phyloP scores from a whole-genome alignment of 2,113 vertebrate genomes.

The Anthoscopus minutus region DNA sequence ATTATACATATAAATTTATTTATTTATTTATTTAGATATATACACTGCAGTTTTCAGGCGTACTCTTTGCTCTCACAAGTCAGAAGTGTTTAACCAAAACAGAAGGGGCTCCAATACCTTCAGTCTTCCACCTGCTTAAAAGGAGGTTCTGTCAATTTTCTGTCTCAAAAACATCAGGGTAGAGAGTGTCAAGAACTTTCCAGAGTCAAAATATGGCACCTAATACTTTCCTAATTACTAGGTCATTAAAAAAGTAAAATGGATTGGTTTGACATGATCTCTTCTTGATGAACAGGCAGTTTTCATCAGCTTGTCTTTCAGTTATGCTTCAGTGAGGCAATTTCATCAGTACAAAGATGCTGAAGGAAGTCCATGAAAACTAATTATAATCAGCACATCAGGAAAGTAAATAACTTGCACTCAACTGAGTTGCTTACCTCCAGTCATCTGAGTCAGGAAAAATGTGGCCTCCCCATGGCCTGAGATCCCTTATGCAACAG shows the following conservation, averaged over 20 bases:
- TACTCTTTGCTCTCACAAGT: not conserved
- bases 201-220: not conserved
- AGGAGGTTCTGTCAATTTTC: not conserved
- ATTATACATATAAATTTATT: no score
- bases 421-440: not conserved
- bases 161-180: not conserved
- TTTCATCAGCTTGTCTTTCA: not conserved
- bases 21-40: fast-evolving
- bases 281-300: not conserved
- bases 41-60: not conserved
- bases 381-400: not conserved
- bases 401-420: not conserved
- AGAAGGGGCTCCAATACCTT: not conserved
- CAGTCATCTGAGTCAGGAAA: not conserved
- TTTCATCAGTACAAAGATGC: not conserved
- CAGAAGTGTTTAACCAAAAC: not conserved
- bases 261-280: not conserved
- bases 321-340: not conserved
- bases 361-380: not conserved
- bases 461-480: not conserved
- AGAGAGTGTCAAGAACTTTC: not conserved
- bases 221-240: not conserved
- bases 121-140: not conserved
- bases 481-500: not conserved
- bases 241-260: not conserved